Percentiles rank a stretch among this genome's conserved stretches.
Evolutionary conservation across 2,888 invertebrate species (phyloP).

Genomic region (Orthonevra nobilis): DNA sequence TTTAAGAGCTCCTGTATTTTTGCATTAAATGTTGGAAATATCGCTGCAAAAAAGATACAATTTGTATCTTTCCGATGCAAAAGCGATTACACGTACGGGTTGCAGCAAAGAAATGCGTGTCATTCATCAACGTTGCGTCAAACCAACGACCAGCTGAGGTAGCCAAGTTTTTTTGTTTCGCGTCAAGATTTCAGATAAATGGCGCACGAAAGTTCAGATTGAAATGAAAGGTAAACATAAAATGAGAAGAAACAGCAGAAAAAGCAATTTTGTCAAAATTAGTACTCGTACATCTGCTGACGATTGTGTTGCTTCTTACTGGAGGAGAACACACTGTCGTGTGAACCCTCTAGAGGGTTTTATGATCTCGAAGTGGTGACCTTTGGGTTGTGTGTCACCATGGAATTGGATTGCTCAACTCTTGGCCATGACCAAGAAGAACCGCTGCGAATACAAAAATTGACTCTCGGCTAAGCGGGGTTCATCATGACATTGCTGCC

Average conservation of each 20-base stretch:
- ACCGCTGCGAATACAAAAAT: conserved; percentile 3
- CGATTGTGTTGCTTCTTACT: not conserved
- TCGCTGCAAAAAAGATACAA: not conserved
- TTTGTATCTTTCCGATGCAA: conserved; percentile 29
- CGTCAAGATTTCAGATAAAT: conserved; percentile 29
- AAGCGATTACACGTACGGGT: conserved; percentile 61
- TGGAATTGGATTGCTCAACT: conserved; percentile 47
- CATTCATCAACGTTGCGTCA: conserved; percentile 57
- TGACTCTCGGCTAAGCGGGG: conserved; percentile 42
- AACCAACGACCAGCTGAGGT: conserved; percentile 1
- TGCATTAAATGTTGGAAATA: conserved; percentile 3
- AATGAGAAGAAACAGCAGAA: conserved; percentile 14
- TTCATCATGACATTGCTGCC: conserved; percentile 47
- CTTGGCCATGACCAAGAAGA: conserved; percentile 54
- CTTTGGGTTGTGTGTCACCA: conserved; percentile 37
- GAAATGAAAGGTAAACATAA: too few relatives aligned
- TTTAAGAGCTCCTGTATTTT: not conserved
- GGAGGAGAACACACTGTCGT: conserved; percentile 26
- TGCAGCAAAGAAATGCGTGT: conserved; percentile 41
- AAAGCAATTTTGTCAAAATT: conserved; percentile 54
- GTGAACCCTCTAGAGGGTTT: conserved; percentile 57
- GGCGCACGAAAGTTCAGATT: conserved; percentile 29
- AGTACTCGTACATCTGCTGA: conserved; percentile 45
- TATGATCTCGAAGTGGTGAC: conserved; percentile 44
- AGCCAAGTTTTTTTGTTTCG: not conserved